These are phyloP conservation scores for Drosophila lowei DNA, from an alignment of 1,140 invertebrate species.

Conservation along the genomic window DNA sequence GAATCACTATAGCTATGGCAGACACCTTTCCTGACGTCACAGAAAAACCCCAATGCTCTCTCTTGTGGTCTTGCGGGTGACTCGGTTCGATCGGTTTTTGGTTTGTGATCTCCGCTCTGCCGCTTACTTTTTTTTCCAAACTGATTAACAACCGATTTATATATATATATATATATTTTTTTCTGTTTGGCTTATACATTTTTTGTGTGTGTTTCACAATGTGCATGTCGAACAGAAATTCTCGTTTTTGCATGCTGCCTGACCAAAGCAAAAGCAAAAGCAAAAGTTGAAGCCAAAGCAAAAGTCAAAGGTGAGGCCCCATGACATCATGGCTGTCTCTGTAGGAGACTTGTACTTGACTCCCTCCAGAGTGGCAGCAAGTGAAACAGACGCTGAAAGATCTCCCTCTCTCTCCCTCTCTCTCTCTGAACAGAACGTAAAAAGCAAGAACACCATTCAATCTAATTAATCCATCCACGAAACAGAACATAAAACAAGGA, in stretches of 20 bases:
- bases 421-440: slow-evolving; percentile 9
- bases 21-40: slow-evolving; percentile 11
- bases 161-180: not conserved
- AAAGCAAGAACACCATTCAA: slow-evolving; percentile 28
- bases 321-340: slow-evolving; percentile 66
- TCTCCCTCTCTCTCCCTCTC: not conserved
- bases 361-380: slow-evolving; percentile 16
- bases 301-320: slow-evolving; percentile 65
- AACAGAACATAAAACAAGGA: slow-evolving; percentile 28
- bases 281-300: slow-evolving; percentile 31
- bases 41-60: slow-evolving; percentile 25
- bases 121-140: slow-evolving; percentile 49
- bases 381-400: slow-evolving; percentile 28
- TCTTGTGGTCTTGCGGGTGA: slow-evolving; percentile 4
- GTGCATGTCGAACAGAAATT: slow-evolving; percentile 52
- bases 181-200: slow-evolving; percentile 33
- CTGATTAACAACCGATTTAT: slow-evolving; percentile 8
- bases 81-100: slow-evolving; percentile 25
- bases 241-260: slow-evolving; percentile 58
- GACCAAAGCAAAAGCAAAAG: slow-evolving; percentile 52
- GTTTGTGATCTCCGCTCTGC: slow-evolving; percentile 19
- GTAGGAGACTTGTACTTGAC: slow-evolving; percentile 29
- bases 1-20: not conserved
- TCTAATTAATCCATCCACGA: slow-evolving; percentile 55
- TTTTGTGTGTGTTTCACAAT: slow-evolving; percentile 48